Conservation (phyloP, 2,113 vertebrate genomes). For the Ictalurus punctatus region DNA sequence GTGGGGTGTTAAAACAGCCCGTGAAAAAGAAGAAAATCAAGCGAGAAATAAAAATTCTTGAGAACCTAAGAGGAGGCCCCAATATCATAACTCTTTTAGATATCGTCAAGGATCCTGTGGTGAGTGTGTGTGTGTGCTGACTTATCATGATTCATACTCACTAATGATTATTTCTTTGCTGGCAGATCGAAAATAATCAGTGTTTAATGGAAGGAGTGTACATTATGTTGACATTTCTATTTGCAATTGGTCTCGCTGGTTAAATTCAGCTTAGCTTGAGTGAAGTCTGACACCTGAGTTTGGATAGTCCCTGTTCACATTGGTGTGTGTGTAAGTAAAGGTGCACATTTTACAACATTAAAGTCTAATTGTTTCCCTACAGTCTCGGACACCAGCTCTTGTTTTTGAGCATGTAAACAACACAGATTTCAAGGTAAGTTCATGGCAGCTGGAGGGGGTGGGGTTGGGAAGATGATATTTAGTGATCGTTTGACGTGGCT, state of each 20-base stretch:
- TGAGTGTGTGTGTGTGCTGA: conserved; percentile 56
- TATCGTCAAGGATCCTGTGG: conserved; percentile 87
- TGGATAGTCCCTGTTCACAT: not conserved
- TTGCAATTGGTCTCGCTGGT: not conserved
- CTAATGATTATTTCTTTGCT: not conserved
- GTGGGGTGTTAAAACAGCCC: conserved; percentile 65
- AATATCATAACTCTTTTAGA: conserved; percentile 85
- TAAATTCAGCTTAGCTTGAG: not conserved
- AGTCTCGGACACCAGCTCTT: conserved; percentile 86
- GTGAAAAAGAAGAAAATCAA: conserved; percentile 92
- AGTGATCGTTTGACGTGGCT: not conserved
- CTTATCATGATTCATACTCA: not conserved
- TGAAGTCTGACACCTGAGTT: not conserved
- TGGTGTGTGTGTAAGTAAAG: not conserved
- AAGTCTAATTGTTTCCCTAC: not conserved
- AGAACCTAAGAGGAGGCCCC: conserved; percentile 83
- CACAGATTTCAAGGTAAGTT: conserved; percentile 83
- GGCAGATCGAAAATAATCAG: not conserved
- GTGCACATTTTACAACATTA: not conserved
- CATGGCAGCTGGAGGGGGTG: not conserved
- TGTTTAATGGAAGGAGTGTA: not conserved
- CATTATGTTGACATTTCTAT: not conserved
- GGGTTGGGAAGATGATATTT: not conserved
- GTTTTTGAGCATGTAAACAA: conserved; percentile 89
- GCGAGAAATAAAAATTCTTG: conserved; percentile 86